Evolutionary conservation across 1,140 invertebrate species (phyloP).

Genomic region (Belonocnema kinseyi): DNA sequence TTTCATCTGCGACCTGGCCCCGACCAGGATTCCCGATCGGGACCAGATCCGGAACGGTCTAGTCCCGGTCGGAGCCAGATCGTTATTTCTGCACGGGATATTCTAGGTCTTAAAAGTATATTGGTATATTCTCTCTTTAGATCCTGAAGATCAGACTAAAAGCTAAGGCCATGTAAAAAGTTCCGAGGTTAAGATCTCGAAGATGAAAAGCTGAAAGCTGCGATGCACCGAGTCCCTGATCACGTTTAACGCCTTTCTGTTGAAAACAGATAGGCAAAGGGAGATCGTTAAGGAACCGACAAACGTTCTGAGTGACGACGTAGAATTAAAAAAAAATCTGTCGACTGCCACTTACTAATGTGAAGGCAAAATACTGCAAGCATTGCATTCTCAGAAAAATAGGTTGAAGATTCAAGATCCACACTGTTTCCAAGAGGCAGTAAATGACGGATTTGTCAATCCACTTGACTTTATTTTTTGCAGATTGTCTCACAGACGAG

Average conservation of each 20-base stretch:
- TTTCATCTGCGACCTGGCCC: too few relatives aligned
- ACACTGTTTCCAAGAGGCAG: too few relatives aligned
- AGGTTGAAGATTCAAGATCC: too few relatives aligned
- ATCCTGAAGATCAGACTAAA: background rate
- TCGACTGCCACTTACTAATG: background rate
- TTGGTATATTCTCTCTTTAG: too few relatives aligned
- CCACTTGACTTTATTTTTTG: background rate
- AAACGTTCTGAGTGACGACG: background rate
- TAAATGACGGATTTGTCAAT: background rate
- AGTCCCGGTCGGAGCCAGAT: too few relatives aligned
- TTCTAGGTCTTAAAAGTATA: too few relatives aligned
- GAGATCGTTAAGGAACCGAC: background rate
- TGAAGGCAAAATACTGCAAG: background rate
- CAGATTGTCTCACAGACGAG: background rate
- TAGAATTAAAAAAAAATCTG: background rate
- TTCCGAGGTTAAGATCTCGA: background rate
- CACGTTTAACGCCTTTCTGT: constrained; percentile 8
- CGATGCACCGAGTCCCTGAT: background rate
- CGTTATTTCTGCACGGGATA: too few relatives aligned
- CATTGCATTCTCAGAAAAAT: background rate
- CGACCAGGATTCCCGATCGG: too few relatives aligned
- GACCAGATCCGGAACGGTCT: too few relatives aligned
- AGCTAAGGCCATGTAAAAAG: background rate
- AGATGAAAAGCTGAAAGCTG: background rate
- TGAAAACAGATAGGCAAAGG: background rate